Percentiles rank a stretch among this genome's conserved stretches.
Evolutionary conservation across 2,113 vertebrate genomes (phyloP).

Genomic region (Cariama cristata): DNA sequence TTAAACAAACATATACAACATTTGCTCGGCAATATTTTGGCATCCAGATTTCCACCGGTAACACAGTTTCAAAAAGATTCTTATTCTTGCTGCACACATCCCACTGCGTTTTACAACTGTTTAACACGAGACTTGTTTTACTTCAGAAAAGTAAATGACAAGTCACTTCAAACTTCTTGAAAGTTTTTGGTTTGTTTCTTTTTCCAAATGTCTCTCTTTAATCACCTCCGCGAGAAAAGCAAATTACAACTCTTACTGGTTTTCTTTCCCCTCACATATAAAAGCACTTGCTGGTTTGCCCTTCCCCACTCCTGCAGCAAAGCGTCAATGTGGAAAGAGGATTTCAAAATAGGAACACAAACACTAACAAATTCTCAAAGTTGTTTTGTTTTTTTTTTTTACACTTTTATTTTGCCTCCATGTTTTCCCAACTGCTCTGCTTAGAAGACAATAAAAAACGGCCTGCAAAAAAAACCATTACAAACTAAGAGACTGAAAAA

Average conservation of each 20-base stretch:
- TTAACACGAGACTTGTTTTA: neutral
- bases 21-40: neutral
- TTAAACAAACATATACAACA: neutral
- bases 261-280: neutral
- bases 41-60: neutral
- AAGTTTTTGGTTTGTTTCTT: neutral
- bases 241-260: neutral
- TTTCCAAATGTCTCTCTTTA: neutral
- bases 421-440: slow-evolving; percentile 35
- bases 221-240: neutral
- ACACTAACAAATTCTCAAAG: neutral
- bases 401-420: slow-evolving; percentile 3
- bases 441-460: neutral
- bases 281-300: slow-evolving; percentile 6
- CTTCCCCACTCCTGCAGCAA: neutral
- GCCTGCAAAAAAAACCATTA: neutral
- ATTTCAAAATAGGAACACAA: neutral
- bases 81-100: neutral
- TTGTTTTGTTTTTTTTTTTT: neutral
- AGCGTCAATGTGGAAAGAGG: neutral
- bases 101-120: neutral
- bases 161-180: neutral
- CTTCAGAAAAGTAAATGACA: neutral
- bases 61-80: neutral
- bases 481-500: neutral